Conservation (phyloP, 1,140 invertebrate genomes). For the Aporrectodea caliginosa region DNA sequence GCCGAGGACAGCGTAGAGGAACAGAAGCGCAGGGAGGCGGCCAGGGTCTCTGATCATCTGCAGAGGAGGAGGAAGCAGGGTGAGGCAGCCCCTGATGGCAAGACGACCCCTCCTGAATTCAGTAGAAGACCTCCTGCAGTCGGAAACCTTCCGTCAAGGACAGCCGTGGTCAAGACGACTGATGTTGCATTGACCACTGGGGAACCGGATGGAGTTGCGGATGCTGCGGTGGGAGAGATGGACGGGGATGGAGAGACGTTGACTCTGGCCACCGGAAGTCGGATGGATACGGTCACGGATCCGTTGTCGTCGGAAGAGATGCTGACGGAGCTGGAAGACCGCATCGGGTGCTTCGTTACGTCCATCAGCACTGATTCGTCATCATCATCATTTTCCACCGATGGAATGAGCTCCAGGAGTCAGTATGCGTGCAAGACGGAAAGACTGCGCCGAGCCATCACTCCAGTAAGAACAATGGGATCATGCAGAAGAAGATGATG, state of each 20-base stretch:
- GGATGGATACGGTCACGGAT: background rate
- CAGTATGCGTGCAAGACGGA: background rate
- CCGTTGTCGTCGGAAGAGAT: background rate
- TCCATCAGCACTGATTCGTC: background rate
- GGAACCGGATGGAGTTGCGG: background rate
- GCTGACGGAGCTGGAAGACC: background rate
- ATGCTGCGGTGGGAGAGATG: background rate
- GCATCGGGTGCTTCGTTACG: background rate
- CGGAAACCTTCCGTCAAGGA: too few species aligned
- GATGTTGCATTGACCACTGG: background rate
- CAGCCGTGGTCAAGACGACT: background rate
- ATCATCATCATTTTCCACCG: too few species aligned
- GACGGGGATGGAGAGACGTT: background rate
- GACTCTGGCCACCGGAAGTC: too few species aligned
- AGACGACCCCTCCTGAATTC: too few species aligned
- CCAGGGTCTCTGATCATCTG: background rate
- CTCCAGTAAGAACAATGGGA: background rate
- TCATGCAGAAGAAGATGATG: background rate
- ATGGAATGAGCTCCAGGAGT: background rate
- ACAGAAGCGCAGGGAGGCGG: background rate
- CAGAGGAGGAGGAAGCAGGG: background rate
- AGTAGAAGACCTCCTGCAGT: too few species aligned
- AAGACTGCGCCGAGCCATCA: background rate
- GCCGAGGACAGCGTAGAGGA: background rate
- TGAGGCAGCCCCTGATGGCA: too few species aligned